Conservation (phyloP, 2,888 invertebrate species). For the Cantharis nigra region DNA sequence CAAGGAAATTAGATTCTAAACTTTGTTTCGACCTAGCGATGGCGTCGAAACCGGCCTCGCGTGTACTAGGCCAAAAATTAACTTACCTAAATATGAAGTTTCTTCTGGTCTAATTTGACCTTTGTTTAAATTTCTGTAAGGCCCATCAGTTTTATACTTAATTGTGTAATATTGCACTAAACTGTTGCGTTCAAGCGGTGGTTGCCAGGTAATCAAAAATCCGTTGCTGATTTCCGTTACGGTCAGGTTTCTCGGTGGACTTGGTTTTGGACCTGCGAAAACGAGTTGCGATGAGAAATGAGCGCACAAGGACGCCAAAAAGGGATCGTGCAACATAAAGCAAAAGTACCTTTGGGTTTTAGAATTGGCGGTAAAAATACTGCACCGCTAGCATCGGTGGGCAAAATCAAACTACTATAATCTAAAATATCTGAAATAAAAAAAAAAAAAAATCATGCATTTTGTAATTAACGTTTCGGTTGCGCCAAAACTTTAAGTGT, state of each 20-base stretch:
- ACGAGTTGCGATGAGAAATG: conserved; percentile 4
- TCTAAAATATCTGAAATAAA: conserved; percentile 72
- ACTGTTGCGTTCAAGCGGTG: conserved; percentile 78
- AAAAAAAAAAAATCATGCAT: conserved; percentile 37
- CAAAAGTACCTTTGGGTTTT: conserved; percentile 67
- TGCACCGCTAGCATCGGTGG: conserved; percentile 75
- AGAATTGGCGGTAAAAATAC: conserved; percentile 72
- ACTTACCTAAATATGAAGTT: conserved; percentile 81
- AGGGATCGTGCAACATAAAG: background rate
- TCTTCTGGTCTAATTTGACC: conserved; percentile 88
- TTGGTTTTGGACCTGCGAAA: conserved; percentile 84
- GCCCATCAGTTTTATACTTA: conserved; percentile 87
- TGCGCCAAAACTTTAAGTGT: conserved; percentile 9
- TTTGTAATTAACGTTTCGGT: conserved; percentile 12
- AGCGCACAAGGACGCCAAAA: background rate
- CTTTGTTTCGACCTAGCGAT: background rate
- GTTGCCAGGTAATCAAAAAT: conserved; percentile 89
- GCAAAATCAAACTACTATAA: conserved; percentile 74
- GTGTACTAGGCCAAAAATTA: background rate
- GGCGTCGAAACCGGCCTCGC: background rate
- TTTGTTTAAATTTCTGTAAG: conserved; percentile 87
- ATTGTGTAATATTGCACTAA: conserved; percentile 89
- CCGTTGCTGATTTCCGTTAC: conserved; percentile 88
- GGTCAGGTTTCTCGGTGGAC: conserved; percentile 87
- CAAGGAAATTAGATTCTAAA: background rate